A percentile compares a stretch with the other conserved stretches of the same genome.
These are phyloP conservation scores for Paraescarpia echinospica DNA, from an alignment of 1,140 invertebrate species.

Conservation along the genomic window DNA sequence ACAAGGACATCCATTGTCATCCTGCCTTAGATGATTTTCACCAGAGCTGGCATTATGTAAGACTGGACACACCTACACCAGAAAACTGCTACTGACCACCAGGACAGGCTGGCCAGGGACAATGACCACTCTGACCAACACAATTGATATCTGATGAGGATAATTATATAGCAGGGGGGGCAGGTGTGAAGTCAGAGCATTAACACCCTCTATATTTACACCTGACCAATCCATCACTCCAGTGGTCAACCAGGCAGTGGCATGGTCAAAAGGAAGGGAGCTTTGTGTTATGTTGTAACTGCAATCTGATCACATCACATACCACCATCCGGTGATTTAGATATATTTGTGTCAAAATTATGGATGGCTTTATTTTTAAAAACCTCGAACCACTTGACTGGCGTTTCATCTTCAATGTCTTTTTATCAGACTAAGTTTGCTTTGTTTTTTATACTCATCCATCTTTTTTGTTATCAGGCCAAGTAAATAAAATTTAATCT, in stretches of 20 bases:
- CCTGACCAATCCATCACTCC: background rate
- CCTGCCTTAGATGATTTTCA: background rate
- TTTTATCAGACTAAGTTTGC: background rate
- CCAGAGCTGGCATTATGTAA: background rate
- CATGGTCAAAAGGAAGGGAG: background rate
- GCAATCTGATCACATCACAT: background rate
- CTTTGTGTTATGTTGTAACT: background rate
- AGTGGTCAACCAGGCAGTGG: background rate
- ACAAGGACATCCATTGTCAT: background rate
- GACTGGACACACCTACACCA: background rate
- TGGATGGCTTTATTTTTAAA: background rate
- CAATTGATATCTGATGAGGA: background rate
- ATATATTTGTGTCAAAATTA: background rate
- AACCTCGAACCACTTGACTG: background rate
- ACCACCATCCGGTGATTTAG: background rate
- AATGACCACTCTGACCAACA: background rate
- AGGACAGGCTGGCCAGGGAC: background rate
- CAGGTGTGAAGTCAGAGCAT: background rate
- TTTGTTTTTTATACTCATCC: background rate
- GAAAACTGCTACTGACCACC: background rate
- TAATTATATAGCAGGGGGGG: background rate
- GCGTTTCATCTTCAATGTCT: background rate
- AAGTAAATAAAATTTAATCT: background rate
- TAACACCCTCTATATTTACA: conserved; percentile 6
- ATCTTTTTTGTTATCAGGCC: background rate